A percentile compares a stretch with the other conserved stretches of the same genome.
These are phyloP conservation scores for Martes flavigula DNA, from an alignment of 2,797 vertebrate genomes.

Conservation along the genomic window DNA sequence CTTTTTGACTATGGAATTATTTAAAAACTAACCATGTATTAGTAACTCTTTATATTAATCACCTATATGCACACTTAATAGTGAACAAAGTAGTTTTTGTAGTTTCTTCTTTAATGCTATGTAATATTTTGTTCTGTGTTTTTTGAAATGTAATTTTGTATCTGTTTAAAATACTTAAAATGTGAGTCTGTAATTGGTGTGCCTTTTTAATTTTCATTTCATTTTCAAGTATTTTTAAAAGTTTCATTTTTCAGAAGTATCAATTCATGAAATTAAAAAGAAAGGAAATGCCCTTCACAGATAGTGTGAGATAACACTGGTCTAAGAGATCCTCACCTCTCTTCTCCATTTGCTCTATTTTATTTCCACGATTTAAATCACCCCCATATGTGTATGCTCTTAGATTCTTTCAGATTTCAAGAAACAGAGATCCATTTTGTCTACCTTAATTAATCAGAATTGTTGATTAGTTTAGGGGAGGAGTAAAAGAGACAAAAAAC, in stretches of 20 bases:
- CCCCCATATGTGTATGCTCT: neutral
- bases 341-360: neutral
- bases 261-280: constrained; percentile 19
- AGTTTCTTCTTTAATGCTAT: neutral
- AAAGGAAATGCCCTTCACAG: neutral
- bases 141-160: constrained; percentile 20
- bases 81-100: constrained; percentile 1
- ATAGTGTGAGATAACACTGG: neutral
- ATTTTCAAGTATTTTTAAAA: neutral
- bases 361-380: neutral
- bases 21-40: neutral
- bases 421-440: neutral
- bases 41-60: neutral
- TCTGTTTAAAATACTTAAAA: constrained; percentile 13
- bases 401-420: neutral
- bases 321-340: neutral
- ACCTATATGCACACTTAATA: neutral
- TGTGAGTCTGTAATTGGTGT: neutral
- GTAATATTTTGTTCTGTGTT: neutral
- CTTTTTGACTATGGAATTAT: neutral
- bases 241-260: constrained; percentile 35
- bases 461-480: neutral
- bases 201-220: constrained; percentile 20
- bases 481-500: neutral
- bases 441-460: neutral